Percentiles rank a stretch among this genome's conserved stretches.
These are phyloP conservation scores for Pandemis corylana DNA, from an alignment of 2,888 invertebrate species.

Conservation along the genomic window DNA sequence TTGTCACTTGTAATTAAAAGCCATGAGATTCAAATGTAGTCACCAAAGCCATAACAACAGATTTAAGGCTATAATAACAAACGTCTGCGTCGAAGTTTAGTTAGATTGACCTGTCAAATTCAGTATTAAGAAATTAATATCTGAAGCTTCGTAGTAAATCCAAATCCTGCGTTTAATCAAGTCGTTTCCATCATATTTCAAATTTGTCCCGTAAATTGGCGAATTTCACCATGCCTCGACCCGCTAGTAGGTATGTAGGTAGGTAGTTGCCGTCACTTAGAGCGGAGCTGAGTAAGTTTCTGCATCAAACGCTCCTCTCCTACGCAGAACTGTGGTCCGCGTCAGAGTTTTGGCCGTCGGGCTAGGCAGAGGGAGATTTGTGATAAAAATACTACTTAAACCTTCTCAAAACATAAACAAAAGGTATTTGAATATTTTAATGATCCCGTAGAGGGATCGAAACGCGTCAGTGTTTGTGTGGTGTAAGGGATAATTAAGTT, in stretches of 20 bases:
- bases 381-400: background rate
- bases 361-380: background rate
- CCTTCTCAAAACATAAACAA: too few species aligned
- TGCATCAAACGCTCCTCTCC: slow-evolving; percentile 40
- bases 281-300: slow-evolving; percentile 42
- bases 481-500: too few species aligned
- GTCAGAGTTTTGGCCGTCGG: slow-evolving; percentile 2
- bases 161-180: slow-evolving; percentile 7
- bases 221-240: slow-evolving; percentile 13
- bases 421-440: too few species aligned
- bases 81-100: background rate
- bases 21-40: background rate
- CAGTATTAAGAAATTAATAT: background rate
- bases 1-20: too few species aligned
- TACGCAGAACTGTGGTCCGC: slow-evolving; percentile 20
- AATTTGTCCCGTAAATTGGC: slow-evolving; percentile 26
- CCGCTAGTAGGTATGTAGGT: background rate
- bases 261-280: slow-evolving; percentile 20
- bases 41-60: background rate
- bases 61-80: background rate
- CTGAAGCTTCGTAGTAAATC: background rate
- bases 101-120: background rate
- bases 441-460: too few species aligned
- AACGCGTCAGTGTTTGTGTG: too few species aligned
- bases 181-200: slow-evolving; percentile 7